Conservation (phyloP, 2,888 invertebrate species). For the Cylloceria caligata region DNA sequence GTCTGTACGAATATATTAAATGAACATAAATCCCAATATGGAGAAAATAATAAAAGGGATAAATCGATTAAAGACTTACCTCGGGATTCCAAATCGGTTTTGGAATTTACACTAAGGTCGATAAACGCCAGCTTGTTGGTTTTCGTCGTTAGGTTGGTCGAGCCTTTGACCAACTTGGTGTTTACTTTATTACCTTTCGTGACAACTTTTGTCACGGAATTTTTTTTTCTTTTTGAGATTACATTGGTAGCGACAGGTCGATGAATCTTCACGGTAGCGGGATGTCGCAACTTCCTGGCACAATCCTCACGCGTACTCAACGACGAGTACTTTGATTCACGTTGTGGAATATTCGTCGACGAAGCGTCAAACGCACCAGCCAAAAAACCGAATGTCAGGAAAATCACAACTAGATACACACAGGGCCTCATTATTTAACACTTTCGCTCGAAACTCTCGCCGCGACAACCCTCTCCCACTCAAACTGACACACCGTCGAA, state of each 20-base stretch:
- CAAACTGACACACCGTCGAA: neutral
- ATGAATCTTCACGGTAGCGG: slow-evolving; percentile 23
- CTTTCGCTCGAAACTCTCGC: slow-evolving; percentile 4
- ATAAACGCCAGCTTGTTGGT: slow-evolving; percentile 59
- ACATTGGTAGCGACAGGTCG: slow-evolving; percentile 21
- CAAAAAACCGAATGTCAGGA: slow-evolving; percentile 70
- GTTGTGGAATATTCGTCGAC: slow-evolving; percentile 26
- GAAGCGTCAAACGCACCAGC: slow-evolving; percentile 60
- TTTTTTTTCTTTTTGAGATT: slow-evolving; percentile 4
- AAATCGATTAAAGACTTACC: slow-evolving; percentile 49
- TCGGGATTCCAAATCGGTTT: slow-evolving; percentile 49
- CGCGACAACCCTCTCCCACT: slow-evolving; percentile 16
- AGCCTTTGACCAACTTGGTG: slow-evolving; percentile 20
- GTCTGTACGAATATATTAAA: slow-evolving; percentile 66
- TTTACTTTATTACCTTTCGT: neutral
- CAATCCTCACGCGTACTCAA: slow-evolving; percentile 18
- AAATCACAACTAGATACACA: slow-evolving; percentile 78
- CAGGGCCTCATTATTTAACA: slow-evolving; percentile 70
- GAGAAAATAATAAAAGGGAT: neutral
- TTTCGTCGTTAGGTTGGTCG: slow-evolving; percentile 31
- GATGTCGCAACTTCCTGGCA: slow-evolving; percentile 36
- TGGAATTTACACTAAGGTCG: slow-evolving; percentile 34
- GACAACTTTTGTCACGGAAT: slow-evolving; percentile 11
- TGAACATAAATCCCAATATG: neutral
- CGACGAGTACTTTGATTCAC: slow-evolving; percentile 1